Conservation (phyloP, 2,113 vertebrate species). For the Oxyruncus cristatus region DNA sequence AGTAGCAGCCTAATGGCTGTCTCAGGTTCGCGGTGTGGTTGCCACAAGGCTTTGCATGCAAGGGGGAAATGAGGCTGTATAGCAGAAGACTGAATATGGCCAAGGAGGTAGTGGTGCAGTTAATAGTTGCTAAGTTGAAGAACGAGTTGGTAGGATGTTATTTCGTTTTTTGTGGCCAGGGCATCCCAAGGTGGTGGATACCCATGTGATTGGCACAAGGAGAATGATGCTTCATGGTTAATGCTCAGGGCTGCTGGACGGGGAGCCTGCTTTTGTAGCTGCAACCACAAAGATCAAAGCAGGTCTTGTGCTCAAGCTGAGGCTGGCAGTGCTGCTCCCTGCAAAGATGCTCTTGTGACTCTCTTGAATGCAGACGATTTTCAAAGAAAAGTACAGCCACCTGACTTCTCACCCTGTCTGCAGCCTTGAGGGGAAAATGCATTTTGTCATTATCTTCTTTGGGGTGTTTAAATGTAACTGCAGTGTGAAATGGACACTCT, state of each 20-base stretch:
- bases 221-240: background rate
- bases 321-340: background rate
- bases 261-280: background rate
- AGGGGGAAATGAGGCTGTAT: background rate
- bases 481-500: background rate
- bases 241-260: background rate
- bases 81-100: background rate
- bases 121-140: background rate
- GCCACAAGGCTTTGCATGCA: background rate
- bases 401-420: background rate
- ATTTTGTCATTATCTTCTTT: background rate
- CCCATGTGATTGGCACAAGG: background rate
- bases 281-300: background rate
- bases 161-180: background rate
- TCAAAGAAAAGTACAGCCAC: background rate
- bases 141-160: background rate
- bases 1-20: fast-evolving
- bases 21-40: background rate
- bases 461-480: background rate
- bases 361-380: background rate
- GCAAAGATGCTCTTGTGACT: background rate
- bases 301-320: background rate
- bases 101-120: background rate
- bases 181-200: background rate
- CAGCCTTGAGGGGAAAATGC: background rate